Percentiles rank a stretch among this genome's conserved stretches.
Conservation (phyloP, 2,113 vertebrate species). For the Thinocorus orbignyianus region DNA sequence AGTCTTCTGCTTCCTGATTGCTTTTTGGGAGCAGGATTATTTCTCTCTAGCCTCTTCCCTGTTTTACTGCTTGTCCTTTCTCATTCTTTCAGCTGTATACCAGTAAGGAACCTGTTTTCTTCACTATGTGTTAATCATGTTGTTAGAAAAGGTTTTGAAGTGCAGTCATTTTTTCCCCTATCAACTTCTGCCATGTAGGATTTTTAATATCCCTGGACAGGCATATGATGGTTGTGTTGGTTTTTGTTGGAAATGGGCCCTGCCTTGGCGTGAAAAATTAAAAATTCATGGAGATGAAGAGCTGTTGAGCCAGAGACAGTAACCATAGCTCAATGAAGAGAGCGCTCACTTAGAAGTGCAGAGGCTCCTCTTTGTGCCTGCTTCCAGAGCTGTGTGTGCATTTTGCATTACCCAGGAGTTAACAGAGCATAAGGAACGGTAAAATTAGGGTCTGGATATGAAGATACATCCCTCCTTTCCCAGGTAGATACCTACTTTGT, state of each 20-base stretch:
- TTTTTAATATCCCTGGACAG: background rate
- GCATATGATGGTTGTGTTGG: background rate
- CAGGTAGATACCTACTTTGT: background rate
- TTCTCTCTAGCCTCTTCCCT: background rate
- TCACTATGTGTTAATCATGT: fast-evolving
- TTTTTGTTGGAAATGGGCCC: background rate
- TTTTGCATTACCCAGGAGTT: background rate
- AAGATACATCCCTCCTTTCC: background rate
- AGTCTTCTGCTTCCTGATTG: background rate
- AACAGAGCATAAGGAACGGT: background rate
- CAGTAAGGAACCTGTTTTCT: background rate
- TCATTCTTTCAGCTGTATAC: background rate
- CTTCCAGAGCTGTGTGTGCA: background rate
- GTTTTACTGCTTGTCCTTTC: background rate
- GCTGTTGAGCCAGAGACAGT: background rate
- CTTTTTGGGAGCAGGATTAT: background rate
- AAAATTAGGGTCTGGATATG: background rate
- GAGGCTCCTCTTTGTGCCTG: background rate
- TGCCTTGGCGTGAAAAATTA: background rate
- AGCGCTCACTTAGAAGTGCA: background rate
- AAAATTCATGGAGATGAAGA: background rate
- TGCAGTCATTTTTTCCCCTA: background rate
- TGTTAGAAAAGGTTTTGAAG: background rate
- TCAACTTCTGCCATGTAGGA: background rate
- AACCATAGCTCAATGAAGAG: background rate